These are phyloP conservation scores for Hirtodrosophila confusa DNA, from an alignment of 2,888 invertebrate species.

Conservation along the genomic window DNA sequence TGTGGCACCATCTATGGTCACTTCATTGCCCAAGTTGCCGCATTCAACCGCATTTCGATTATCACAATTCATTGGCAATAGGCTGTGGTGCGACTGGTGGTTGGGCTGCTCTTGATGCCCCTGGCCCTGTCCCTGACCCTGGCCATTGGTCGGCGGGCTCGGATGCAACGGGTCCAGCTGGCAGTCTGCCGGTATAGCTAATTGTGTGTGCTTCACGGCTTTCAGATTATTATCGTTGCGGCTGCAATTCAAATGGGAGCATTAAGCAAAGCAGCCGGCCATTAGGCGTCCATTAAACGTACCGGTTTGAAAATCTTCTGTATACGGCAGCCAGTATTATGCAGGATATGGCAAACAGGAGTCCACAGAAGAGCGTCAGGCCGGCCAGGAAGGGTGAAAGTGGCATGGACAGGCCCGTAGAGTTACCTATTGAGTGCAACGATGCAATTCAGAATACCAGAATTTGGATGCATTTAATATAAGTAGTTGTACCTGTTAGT, in stretches of 20 bases:
- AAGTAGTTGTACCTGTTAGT: conserved; percentile 88
- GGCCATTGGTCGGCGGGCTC: conserved; percentile 72
- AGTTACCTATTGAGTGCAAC: conserved; percentile 85
- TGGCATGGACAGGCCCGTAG: conserved; percentile 86
- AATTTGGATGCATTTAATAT: not conserved
- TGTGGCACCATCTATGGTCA: conserved; percentile 81
- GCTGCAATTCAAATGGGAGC: conserved; percentile 75
- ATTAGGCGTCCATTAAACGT: conserved; percentile 67
- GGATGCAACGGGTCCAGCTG: conserved; percentile 84
- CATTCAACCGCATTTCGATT: conserved; percentile 65
- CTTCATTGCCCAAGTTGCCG: conserved; percentile 74
- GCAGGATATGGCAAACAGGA: conserved; percentile 90
- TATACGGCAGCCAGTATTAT: conserved; percentile 91
- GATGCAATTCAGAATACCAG: not conserved
- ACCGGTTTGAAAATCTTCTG: conserved; percentile 86
- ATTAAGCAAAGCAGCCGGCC: conserved; percentile 25
- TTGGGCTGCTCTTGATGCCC: conserved; percentile 74
- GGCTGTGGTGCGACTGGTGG: conserved; percentile 82
- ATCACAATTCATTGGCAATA: conserved; percentile 81
- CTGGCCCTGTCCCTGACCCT: conserved; percentile 36
- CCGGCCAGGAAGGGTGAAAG: conserved; percentile 91
- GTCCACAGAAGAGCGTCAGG: conserved; percentile 90
- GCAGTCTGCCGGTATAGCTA: conserved; percentile 84
- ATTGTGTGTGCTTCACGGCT: conserved; percentile 84
- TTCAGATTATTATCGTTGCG: conserved; percentile 84